Conservation (phyloP, 2,888 invertebrate genomes). For the Euphydryas editha region DNA sequence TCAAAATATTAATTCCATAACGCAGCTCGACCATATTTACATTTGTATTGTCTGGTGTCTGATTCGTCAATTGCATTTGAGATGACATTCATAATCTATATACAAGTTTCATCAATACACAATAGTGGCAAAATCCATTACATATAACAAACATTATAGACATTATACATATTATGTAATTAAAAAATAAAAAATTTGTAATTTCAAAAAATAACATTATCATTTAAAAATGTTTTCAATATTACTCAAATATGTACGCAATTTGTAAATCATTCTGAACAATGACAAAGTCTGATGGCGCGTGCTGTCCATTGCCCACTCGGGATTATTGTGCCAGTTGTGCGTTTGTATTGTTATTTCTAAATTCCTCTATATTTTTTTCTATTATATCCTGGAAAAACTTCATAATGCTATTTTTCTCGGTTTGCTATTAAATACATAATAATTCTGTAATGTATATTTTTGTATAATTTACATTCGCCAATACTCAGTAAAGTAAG, state of each 20-base stretch:
- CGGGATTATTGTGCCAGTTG: conserved; percentile 70
- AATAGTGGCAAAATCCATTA: not conserved
- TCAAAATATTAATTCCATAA: conserved; percentile 80
- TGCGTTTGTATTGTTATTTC: conserved; percentile 68
- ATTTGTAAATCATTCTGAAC: conserved; percentile 70
- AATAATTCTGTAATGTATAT: not conserved
- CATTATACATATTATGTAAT: too few species aligned
- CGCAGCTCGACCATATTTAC: conserved; percentile 70
- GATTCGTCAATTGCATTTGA: conserved; percentile 68
- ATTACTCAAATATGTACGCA: conserved; percentile 56
- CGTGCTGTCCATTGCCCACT: conserved; percentile 65
- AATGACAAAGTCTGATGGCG: conserved; percentile 56
- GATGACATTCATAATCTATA: conserved; percentile 53
- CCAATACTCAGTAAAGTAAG: too few species aligned
- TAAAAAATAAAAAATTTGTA: not conserved
- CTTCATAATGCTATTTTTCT: conserved; percentile 52
- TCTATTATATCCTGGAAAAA: conserved; percentile 62
- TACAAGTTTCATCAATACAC: not conserved
- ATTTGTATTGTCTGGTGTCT: conserved; percentile 70
- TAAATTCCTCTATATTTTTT: conserved; percentile 58
- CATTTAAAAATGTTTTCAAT: conserved; percentile 3
- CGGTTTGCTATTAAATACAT: conserved; percentile 34
- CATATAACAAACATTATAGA: too few species aligned
- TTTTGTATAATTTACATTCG: too few species aligned
- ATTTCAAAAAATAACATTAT: not conserved